A percentile compares a stretch with the other conserved stretches of the same genome.
phyloP scores from a whole-genome alignment of 2,797 vertebrate species.

The Rhyacichthys aspro region DNA sequence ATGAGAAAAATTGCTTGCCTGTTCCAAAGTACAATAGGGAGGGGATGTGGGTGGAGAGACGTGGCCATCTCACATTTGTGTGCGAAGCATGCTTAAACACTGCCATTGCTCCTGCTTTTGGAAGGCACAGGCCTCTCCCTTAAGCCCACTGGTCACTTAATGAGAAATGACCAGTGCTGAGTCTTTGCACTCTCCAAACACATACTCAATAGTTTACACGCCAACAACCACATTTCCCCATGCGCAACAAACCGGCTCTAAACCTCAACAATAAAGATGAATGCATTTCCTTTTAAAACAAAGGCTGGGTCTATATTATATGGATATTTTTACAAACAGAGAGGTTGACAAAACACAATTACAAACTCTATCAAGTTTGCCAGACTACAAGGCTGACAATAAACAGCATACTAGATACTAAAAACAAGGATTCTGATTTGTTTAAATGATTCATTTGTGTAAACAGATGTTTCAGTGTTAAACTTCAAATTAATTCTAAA shows the following conservation, averaged over 20 bases:
- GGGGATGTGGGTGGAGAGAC: constrained; percentile 26
- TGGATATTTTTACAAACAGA: constrained; percentile 1
- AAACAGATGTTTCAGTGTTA: background rate
- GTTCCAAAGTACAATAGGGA: constrained; percentile 53
- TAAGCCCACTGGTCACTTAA: constrained; percentile 64
- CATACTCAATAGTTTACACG: constrained; percentile 23
- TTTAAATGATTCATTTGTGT: background rate
- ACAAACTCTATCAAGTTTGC: background rate
- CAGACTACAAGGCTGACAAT: background rate
- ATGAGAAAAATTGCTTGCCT: constrained; percentile 73
- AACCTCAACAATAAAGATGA: constrained; percentile 17
- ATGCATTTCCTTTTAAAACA: constrained; percentile 1
- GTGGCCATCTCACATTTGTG: constrained; percentile 43
- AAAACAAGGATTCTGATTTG: background rate
- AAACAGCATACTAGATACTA: background rate
- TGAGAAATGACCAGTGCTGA: constrained; percentile 74
- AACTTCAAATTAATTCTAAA: too few species aligned
- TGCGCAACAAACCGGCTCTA: constrained; percentile 17
- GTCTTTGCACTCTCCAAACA: constrained; percentile 46
- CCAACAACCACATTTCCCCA: constrained; percentile 4
- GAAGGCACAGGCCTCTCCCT: constrained; percentile 48
- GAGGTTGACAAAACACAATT: background rate
- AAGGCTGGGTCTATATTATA: background rate
- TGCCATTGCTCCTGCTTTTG: constrained; percentile 30
- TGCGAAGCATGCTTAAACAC: constrained; percentile 61